Conservation (phyloP, 2,113 vertebrate genomes). For the Willisornis vidua region DNA sequence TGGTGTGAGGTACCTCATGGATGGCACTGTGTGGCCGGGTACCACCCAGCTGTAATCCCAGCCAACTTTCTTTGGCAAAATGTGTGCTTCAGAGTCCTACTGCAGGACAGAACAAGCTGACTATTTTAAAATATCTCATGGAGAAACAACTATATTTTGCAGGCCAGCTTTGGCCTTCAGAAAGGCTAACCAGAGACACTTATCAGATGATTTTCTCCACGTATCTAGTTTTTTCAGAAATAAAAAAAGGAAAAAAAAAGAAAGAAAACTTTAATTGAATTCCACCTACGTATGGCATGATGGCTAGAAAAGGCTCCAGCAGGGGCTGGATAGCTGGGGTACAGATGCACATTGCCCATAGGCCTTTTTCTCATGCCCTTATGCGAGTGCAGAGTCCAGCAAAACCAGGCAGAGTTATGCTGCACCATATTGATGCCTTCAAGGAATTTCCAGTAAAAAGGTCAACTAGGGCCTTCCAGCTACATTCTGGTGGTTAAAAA, state of each 20-base stretch:
- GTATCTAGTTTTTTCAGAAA: neutral
- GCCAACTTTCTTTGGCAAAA: neutral
- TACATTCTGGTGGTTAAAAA: conserved; percentile 7
- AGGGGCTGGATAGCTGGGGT: neutral
- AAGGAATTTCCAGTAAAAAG: neutral
- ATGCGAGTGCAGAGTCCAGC: rapidly evolving
- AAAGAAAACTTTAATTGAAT: neutral
- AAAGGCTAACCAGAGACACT: neutral
- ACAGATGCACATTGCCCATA: neutral
- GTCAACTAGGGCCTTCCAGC: neutral
- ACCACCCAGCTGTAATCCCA: neutral
- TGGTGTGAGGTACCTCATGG: neutral
- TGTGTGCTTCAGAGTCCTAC: neutral
- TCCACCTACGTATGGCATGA: neutral
- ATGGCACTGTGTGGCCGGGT: neutral
- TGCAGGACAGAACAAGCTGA: neutral
- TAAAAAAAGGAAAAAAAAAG: neutral
- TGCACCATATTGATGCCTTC: neutral
- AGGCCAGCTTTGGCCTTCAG: neutral
- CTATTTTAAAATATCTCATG: neutral
- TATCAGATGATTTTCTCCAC: neutral
- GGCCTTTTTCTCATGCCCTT: neutral
- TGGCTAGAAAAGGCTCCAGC: neutral
- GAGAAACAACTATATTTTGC: neutral
- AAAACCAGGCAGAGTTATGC: neutral